Evolutionary conservation across 2,113 vertebrate genomes (phyloP), one percentile per base, ranked within the genome.

Genomic region (Synodontis membranacea): DNA sequence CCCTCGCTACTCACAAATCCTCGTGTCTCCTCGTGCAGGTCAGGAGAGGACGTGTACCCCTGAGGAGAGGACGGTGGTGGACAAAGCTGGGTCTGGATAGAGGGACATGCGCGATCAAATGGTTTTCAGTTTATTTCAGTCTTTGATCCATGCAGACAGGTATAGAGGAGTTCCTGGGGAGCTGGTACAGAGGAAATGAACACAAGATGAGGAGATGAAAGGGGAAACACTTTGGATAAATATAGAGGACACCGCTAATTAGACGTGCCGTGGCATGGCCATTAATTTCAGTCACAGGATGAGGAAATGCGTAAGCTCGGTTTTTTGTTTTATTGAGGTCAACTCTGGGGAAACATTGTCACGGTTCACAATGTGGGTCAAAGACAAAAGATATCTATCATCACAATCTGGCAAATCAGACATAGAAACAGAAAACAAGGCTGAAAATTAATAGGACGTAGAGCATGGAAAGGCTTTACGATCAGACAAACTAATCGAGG

Each of bases 41-140:
- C 93, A 95, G 91, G 85, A 91, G 91, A 95, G 93, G 93, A 93
- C 90, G 86, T 14, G n/a, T 15, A 86, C 23, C 60, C 79, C 72
- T 31, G 85, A 39, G 84, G 85, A 80, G 52, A 58, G 42, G 68
- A 80, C 84, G 78, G 58, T 80, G 54, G 88, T 87, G 34, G 80
- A 89, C 86, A 11, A 50, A 2, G 79, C 75, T 34, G 48, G 48
- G 80, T 37, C 78, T 83, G 70, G 80, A n/a, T 72, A 37, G 39
- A 76, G 56, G n/a, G 17, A 17, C 4, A 42, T 34, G 28, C 64
- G n/a, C 31, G 34, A 75, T 66, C 70, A 52, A 31, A 83, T 4
- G 12, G 11, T 58, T 70, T 44, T 56, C 7, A 14, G 50, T 10
- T 0, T 68, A 31, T 34, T 80, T 23, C 0, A 74, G 34, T 1